These are phyloP conservation scores for Corythaeola cristata DNA, from an alignment of 2,113 vertebrate species.

Conservation along the genomic window DNA sequence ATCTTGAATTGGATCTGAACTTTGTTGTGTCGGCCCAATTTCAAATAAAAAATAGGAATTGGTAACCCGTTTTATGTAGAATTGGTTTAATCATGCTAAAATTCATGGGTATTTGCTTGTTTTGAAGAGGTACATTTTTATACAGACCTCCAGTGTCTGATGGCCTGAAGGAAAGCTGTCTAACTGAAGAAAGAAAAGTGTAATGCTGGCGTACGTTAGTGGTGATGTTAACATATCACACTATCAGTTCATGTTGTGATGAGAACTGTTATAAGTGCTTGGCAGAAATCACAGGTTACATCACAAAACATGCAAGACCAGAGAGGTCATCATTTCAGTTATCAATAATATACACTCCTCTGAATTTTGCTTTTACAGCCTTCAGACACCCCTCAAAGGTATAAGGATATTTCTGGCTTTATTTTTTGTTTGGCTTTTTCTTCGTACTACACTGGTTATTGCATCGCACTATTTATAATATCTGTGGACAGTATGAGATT, in stretches of 20 bases:
- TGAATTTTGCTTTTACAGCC: not conserved
- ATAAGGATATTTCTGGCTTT: not conserved
- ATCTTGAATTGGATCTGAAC: not conserved
- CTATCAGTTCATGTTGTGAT: slow-evolving; percentile 64
- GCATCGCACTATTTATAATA: not conserved
- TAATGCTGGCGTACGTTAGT: slow-evolving; percentile 52
- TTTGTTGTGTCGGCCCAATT: not conserved
- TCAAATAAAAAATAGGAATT: not conserved
- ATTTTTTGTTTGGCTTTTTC: not conserved
- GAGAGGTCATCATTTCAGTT: slow-evolving; percentile 32
- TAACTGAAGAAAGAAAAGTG: slow-evolving; percentile 48
- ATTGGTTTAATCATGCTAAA: not conserved
- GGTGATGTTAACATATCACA: slow-evolving; percentile 61
- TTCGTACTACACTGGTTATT: not conserved
- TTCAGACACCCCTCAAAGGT: not conserved
- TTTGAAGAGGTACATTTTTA: slow-evolving; percentile 27
- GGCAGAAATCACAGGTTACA: slow-evolving; percentile 58
- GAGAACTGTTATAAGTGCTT: slow-evolving; percentile 56
- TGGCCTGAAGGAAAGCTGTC: slow-evolving; percentile 63
- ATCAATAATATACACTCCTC: slow-evolving; percentile 42
- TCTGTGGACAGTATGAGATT: not conserved
- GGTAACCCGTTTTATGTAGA: not conserved
- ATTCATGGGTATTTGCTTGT: not conserved
- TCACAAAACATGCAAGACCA: slow-evolving; percentile 46
- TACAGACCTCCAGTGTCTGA: slow-evolving; percentile 31